Percentiles rank a stretch among this genome's conserved stretches.
phyloP scores from a whole-genome alignment of 1,140 invertebrate genomes.

The Heterodera schachtii region DNA sequence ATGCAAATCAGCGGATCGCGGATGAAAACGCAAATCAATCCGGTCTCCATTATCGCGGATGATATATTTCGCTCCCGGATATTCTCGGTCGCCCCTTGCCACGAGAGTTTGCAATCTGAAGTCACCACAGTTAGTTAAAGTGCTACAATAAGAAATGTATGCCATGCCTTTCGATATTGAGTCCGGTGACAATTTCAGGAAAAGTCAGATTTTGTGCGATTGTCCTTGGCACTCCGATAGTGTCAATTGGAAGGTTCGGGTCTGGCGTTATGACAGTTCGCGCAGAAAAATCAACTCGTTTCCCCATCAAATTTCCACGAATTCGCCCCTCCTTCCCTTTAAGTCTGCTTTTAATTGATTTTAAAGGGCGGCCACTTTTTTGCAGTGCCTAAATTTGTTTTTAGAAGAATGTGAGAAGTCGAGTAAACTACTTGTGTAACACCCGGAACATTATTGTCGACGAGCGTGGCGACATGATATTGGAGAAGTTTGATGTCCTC shows the following conservation, averaged over 20 bases:
- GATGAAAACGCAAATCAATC: conserved; percentile 96
- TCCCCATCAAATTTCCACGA: conserved; percentile 98
- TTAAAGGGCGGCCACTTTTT: conserved; percentile 96
- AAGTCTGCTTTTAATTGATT: conserved; percentile 84
- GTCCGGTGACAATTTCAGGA: conserved; percentile 97
- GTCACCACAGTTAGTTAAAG: background rate
- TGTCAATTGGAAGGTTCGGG: conserved; percentile 96
- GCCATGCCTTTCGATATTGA: conserved; percentile 91
- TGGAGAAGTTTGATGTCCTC: conserved; percentile 98
- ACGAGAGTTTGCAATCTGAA: conserved; percentile 92
- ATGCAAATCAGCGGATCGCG: conserved; percentile 95
- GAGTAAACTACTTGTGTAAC: conserved; percentile 75
- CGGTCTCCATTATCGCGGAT: conserved; percentile 96
- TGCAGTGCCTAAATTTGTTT: conserved; percentile 78
- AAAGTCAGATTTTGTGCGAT: conserved; percentile 99
- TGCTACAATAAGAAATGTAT: conserved; percentile 13
- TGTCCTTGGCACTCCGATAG: conserved; percentile 94
- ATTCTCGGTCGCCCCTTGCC: conserved; percentile 90
- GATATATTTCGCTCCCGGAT: conserved; percentile 99
- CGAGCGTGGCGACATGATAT: conserved; percentile 94
- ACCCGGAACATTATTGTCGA: conserved; percentile 98
- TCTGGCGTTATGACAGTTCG: conserved; percentile 99
- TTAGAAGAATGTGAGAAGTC: background rate
- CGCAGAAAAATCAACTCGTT: conserved; percentile 98
- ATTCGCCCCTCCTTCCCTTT: conserved; percentile 94